Evolutionary conservation across 92 coral and sea anemone species (phyloP).

Genomic region (Porites evermanni): DNA sequence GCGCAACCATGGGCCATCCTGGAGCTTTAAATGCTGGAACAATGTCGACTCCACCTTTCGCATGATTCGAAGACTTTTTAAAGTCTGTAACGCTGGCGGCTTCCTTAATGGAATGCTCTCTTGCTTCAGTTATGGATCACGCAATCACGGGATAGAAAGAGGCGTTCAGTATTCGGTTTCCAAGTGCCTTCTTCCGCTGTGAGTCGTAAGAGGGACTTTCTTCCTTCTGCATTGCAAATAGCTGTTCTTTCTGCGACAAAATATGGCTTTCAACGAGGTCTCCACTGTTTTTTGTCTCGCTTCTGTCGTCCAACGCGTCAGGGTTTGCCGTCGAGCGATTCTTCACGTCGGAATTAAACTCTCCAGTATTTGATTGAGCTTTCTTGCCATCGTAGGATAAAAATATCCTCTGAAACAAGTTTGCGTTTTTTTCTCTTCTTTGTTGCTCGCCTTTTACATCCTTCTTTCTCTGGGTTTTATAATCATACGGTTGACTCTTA

Average conservation of each 20-base stretch:
- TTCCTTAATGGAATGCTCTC: constrained; percentile 58
- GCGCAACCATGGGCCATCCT: constrained; percentile 82
- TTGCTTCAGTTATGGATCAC: constrained; percentile 38
- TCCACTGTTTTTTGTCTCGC: neutral
- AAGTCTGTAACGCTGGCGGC: constrained; percentile 72
- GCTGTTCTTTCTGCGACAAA: neutral
- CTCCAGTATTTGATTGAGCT: neutral
- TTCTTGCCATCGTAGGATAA: neutral
- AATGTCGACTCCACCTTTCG: constrained; percentile 17
- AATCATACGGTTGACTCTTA: neutral
- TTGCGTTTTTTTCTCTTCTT: neutral
- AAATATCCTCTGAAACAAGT: neutral
- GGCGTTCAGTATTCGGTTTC: too few species aligned
- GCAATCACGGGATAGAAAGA: constrained; percentile 49
- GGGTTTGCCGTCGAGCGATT: neutral
- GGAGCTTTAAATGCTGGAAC: constrained; percentile 73
- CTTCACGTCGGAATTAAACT: neutral
- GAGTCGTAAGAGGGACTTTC: neutral
- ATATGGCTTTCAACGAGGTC: neutral
- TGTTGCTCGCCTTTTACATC: neutral
- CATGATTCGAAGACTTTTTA: constrained; percentile 49
- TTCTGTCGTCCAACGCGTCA: neutral
- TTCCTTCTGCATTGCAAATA: too few species aligned
- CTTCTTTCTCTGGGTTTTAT: neutral
- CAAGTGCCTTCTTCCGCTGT: neutral